Base-by-base conservation (phyloP, 2,888 invertebrate species). In the Iphiclides podalirius region DNA sequence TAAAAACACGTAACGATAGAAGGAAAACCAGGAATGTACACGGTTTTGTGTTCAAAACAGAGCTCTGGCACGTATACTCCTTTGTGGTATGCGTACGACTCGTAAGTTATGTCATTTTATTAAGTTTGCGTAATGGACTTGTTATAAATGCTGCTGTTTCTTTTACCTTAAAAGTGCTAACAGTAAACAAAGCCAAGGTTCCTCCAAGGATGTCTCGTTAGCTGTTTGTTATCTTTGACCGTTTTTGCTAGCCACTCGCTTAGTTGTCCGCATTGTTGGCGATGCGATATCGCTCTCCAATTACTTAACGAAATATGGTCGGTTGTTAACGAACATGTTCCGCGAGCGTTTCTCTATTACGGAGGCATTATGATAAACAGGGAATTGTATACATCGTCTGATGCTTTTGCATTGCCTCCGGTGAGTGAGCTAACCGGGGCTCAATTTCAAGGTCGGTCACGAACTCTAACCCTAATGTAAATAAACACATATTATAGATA, bases 131-230 rank as follows among this genome's bases (percentile, higher is more conserved):
- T 75, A 75, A 79, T 77, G 75, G 77, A 77, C 73, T 72, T 11
- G 31, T 20, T 20, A 6, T 6, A 20, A 31, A n/a, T 1, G 1
- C 2, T n/a, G n/a, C 2, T 4, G 72, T 79, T 79, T 72, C 67
- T 70, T 77, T 65, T 67, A 66, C 70, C 72, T 75, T 67, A 70
- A 72, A 63, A 63, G 72, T 63, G 60, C 52, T 55, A n/a, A n/a
- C n/a, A 68, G 31, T 65, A 66, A 72, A 76, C 73, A 76, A 72
- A 70, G 59, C 60, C 67, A 75, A 72, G 75, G 73, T 71, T 73
- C 72, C 70, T 67, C 62, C 67, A 63, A 65, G 64, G 65, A 62
- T 56, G 59, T 57, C 61, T 60, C 58, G 59, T 62, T 66, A 64
- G n/a, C n/a, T n/a, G n/a, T 55, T 57, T 57, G 66, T 61, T 60